A percentile compares a stretch with the other conserved stretches of the same genome.
Evolutionary conservation across 2,888 invertebrate species (phyloP).

Genomic region (Agriopis marginaria): DNA sequence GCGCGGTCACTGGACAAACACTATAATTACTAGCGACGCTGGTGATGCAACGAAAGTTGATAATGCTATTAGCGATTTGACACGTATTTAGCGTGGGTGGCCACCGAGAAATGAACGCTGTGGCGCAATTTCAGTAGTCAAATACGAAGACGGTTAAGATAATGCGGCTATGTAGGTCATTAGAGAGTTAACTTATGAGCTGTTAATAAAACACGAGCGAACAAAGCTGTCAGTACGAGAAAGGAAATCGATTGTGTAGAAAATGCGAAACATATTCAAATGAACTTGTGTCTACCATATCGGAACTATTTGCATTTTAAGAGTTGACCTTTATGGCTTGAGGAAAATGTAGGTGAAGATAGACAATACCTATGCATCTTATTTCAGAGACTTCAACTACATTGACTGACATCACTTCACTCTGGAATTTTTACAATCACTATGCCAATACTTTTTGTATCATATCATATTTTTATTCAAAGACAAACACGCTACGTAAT

Average conservation of each 20-base stretch:
- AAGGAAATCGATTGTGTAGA: conserved; percentile 19
- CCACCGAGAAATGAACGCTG: conserved; percentile 68
- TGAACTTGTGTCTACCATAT: conserved; percentile 19
- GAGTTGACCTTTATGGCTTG: conserved; percentile 29
- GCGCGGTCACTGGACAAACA: conserved; percentile 69
- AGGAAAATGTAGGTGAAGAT: conserved; percentile 10
- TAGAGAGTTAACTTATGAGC: conserved; percentile 58
- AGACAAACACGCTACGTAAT: no score
- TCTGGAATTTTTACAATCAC: no score
- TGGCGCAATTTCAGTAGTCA: conserved; percentile 68
- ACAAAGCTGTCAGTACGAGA: conserved; percentile 42
- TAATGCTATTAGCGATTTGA: conserved; percentile 81
- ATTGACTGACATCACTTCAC: no score
- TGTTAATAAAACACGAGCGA: conserved; percentile 40
- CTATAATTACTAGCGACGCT: conserved; percentile 68
- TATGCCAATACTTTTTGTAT: no score
- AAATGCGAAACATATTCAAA: conserved; percentile 20
- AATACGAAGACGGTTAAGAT: conserved; percentile 62
- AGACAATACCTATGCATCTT: not conserved
- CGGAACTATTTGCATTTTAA: conserved; percentile 27
- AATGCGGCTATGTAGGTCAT: conserved; percentile 65
- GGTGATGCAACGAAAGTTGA: conserved; percentile 83
- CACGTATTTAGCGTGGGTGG: conserved; percentile 81
- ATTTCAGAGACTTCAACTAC: not conserved
- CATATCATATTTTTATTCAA: no score